phyloP scores from a whole-genome alignment of 1,140 invertebrate species.

The Drosophila subpulchrella region DNA sequence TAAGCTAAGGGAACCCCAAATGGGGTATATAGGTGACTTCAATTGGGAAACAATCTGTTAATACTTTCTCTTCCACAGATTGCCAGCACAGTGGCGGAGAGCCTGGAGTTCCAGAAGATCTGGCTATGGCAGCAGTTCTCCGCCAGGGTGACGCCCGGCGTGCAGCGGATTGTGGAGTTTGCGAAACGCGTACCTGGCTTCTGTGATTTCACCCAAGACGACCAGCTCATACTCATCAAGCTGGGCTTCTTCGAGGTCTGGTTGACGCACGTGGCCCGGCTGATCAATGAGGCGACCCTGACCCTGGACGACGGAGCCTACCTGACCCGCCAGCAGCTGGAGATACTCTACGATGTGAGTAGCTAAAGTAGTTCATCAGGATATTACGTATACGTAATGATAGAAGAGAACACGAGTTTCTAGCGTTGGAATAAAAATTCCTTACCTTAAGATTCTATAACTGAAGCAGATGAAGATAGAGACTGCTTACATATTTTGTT shows the following conservation, averaged over 20 bases:
- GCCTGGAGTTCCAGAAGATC: constrained; percentile 88
- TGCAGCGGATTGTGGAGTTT: constrained; percentile 96
- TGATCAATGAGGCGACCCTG: constrained; percentile 92
- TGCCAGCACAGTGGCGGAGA: constrained; percentile 88
- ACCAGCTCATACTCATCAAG: constrained; percentile 97
- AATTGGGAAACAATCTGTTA: neutral
- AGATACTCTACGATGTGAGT: constrained; percentile 97
- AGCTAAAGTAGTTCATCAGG: no score
- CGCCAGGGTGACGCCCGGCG: constrained; percentile 91
- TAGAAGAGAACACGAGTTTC: neutral
- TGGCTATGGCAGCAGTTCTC: constrained; percentile 93
- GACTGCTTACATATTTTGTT: no score
- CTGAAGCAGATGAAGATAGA: no score
- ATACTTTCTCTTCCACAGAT: constrained; percentile 67
- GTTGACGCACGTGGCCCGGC: constrained; percentile 93
- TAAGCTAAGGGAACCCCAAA: no score
- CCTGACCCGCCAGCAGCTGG: constrained; percentile 93
- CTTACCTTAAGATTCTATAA: no score
- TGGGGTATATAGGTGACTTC: no score
- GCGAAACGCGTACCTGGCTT: constrained; percentile 97
- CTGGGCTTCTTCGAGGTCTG: constrained; percentile 98
- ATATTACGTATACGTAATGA: neutral
- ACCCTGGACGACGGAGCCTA: constrained; percentile 97
- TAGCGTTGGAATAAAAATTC: no score
- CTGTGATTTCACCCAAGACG: constrained; percentile 93